Evolutionary conservation across 2,888 invertebrate species (phyloP).

Genomic region (Apotomis turbidana): DNA sequence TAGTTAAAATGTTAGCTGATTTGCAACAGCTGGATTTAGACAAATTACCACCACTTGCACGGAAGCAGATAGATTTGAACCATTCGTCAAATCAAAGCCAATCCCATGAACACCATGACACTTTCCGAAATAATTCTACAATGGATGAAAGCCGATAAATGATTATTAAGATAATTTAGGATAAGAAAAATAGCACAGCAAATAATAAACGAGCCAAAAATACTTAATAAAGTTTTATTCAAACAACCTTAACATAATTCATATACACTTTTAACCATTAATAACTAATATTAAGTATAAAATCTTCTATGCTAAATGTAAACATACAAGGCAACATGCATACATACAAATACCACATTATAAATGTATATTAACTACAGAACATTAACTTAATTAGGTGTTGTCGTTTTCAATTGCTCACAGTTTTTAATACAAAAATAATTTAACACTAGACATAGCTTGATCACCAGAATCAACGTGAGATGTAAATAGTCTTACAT

Average conservation of each 20-base stretch:
- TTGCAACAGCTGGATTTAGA: slow-evolving; percentile 60
- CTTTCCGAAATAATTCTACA: slow-evolving; percentile 54
- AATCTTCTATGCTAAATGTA: slow-evolving; percentile 54
- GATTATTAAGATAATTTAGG: slow-evolving; percentile 16
- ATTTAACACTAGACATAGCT: slow-evolving; percentile 23
- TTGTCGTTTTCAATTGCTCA: slow-evolving; percentile 18
- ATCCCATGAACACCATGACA: slow-evolving; percentile 53
- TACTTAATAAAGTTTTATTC: slow-evolving; percentile 39
- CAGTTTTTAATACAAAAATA: slow-evolving; percentile 22
- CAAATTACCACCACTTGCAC: slow-evolving; percentile 57
- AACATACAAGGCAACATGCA: slow-evolving; percentile 53
- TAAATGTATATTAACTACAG: slow-evolving; percentile 27
- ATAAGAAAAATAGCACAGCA: slow-evolving; percentile 5
- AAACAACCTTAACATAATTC: slow-evolving; percentile 38
- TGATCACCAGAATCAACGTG: slow-evolving; percentile 7
- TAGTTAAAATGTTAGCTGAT: slow-evolving; percentile 59
- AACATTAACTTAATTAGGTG: slow-evolving; percentile 39
- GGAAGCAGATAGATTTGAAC: slow-evolving; percentile 53
- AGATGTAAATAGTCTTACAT: slow-evolving; percentile 23
- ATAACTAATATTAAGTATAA: slow-evolving; percentile 46
- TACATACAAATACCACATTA: slow-evolving; percentile 34
- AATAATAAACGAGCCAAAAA: slow-evolving; percentile 20
- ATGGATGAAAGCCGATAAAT: slow-evolving; percentile 58
- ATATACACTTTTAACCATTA: slow-evolving; percentile 38
- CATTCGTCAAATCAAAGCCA: slow-evolving; percentile 52